phyloP scores from a whole-genome alignment of 2,888 invertebrate species.

The Drosophila kambysellisi region DNA sequence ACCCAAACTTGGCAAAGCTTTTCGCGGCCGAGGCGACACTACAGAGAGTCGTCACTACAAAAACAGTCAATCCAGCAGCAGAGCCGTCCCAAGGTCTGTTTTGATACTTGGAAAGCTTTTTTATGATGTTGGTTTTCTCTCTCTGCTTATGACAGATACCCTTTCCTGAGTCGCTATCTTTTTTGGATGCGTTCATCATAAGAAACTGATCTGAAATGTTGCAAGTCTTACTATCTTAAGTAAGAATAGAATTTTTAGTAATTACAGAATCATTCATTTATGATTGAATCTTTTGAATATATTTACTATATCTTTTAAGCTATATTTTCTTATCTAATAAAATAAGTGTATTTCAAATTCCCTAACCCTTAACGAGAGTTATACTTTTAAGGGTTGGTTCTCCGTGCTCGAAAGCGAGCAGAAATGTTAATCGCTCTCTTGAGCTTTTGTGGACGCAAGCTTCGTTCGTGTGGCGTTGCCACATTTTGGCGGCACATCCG shows the following conservation, averaged over 20 bases:
- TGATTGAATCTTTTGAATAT: neutral
- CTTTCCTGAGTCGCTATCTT: neutral
- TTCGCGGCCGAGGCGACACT: slow-evolving; percentile 25
- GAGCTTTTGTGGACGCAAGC: slow-evolving; percentile 36
- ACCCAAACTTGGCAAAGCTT: slow-evolving; percentile 52
- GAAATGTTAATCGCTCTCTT: slow-evolving; percentile 30
- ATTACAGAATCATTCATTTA: neutral
- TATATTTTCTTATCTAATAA: neutral
- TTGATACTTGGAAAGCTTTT: slow-evolving; percentile 58
- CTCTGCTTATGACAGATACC: neutral
- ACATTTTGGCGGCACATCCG: slow-evolving; percentile 44
- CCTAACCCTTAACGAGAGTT: neutral
- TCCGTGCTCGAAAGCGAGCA: slow-evolving; percentile 21
- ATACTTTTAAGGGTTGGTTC: slow-evolving; percentile 55
- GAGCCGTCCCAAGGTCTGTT: slow-evolving; percentile 61
- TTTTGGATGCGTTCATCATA: neutral
- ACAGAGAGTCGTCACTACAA: neutral
- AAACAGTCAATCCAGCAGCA: slow-evolving; percentile 12
- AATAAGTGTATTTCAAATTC: slow-evolving; percentile 26
- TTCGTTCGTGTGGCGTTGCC: slow-evolving; percentile 49
- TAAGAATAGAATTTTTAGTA: neutral
- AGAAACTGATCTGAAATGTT: too few relatives aligned
- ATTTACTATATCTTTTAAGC: neutral
- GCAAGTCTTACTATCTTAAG: neutral
- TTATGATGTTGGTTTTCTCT: slow-evolving; percentile 31